Evolutionary conservation across 2,888 invertebrate genomes (phyloP).

Genomic region (Drosophila parthenogenetica): DNA sequence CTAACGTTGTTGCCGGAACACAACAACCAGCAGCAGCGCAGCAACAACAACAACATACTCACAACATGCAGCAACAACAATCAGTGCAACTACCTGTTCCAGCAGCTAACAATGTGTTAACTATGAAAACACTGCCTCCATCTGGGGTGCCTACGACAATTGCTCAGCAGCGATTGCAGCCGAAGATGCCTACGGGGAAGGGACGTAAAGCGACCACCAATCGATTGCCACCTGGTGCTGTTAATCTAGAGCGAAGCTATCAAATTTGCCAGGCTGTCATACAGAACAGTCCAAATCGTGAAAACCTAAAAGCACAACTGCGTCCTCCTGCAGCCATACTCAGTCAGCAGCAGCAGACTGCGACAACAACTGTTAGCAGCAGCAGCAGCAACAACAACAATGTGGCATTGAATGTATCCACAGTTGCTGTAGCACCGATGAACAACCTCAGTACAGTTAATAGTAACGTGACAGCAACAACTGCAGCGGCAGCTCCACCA

Average conservation of each 20-base stretch:
- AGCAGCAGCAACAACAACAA: constrained; percentile 59
- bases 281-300: constrained; percentile 96
- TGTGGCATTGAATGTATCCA: constrained; percentile 65
- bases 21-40: constrained; percentile 37
- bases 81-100: constrained; percentile 78
- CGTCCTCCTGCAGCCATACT: constrained; percentile 93
- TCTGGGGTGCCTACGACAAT: constrained; percentile 83
- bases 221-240: constrained; percentile 94
- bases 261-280: constrained; percentile 97
- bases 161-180: constrained; percentile 83
- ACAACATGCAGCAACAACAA: constrained; percentile 50
- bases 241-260: constrained; percentile 96
- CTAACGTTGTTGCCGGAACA: constrained; percentile 66
- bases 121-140: constrained; percentile 83
- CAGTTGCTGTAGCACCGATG: constrained; percentile 66
- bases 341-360: constrained; percentile 61
- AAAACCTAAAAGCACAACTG: constrained; percentile 93
- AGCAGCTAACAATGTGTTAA: constrained; percentile 82
- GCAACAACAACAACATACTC: constrained; percentile 47
- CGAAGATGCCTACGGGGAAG: constrained; percentile 83
- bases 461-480: constrained; percentile 49
- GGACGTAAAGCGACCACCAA: constrained; percentile 86
- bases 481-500: constrained; percentile 68
- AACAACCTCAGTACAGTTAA: constrained; percentile 54
- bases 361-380: constrained; percentile 48